Evolutionary conservation across 2,888 invertebrate species (phyloP), one percentile per base, ranked within the genome.

Genomic region (Schrankia costaestrigalis): DNA sequence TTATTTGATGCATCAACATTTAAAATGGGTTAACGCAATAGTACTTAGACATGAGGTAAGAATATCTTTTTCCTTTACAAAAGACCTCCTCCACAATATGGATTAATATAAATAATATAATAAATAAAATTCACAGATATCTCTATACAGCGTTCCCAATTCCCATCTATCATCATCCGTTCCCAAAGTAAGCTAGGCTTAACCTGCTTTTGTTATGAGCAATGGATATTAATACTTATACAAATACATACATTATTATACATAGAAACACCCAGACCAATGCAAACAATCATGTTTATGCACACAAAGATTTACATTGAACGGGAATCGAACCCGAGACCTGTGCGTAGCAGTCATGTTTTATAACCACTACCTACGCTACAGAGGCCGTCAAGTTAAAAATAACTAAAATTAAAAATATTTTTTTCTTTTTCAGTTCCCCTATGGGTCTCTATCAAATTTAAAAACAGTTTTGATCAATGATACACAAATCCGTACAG

Each of bases 41-140:
- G 11, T 67, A 1, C 29, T 31, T 4, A 28, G 38, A 2, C 49
- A 50, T 10, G 55, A 61, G 62, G 69, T 66, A 9, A 14, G 29
- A 17, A 6, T n/a, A n/a, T n/a, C 3, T 21, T 21, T 8, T n/a
- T 21, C 3, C 9, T 4, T 19, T 19, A 19, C 19, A n/a, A 19
- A 5, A 4, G 8, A 8, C 3, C 8, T 19, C 2, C 19, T n/a
- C n/a, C n/a, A n/a, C n/a, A n/a, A n/a, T n/a, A n/a, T n/a, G n/a
- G n/a, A n/a, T n/a, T n/a, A n/a, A n/a, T n/a, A n/a, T n/a, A n/a
- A n/a, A 13, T 4, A 3, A n/a, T n/a, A 8, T n/a, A n/a, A 25
- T 15, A 15, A 15, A 4, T 4, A 15, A 4, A 15, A 15, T 15
- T 15, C 17, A 4, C 6, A 4, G 6, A 4, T 15, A 4, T 15